phyloP scores from a whole-genome alignment of 1,140 invertebrate species.

The Meloidogyne hapla region DNA sequence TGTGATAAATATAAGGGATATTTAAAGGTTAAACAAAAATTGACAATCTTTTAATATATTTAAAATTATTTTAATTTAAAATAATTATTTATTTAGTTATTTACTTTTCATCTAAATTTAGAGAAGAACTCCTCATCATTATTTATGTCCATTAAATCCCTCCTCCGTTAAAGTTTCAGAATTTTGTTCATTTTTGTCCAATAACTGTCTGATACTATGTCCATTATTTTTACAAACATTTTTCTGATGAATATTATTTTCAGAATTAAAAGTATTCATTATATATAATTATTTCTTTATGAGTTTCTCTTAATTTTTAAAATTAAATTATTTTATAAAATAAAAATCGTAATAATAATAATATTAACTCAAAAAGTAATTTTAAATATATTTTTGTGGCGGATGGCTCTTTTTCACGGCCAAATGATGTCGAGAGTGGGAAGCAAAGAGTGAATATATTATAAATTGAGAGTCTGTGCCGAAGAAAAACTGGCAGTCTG shows the following conservation, averaged over 20 bases:
- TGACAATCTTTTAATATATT: too few relatives aligned
- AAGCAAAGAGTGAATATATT: neutral
- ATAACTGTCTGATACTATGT: conserved; percentile 1
- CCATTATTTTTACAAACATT: neutral
- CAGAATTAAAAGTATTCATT: neutral
- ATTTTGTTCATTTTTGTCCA: neutral
- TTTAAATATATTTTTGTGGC: neutral
- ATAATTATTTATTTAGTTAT: too few relatives aligned
- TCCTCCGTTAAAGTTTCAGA: neutral
- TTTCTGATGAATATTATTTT: neutral
- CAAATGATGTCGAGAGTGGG: neutral
- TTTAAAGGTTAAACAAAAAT: too few relatives aligned
- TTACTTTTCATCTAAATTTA: too few relatives aligned
- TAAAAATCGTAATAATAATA: neutral
- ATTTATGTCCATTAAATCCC: neutral
- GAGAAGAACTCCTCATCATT: too few relatives aligned
- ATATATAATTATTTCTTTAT: too few relatives aligned
- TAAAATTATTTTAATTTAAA: too few relatives aligned
- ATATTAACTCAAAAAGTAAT: neutral
- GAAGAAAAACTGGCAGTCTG: conserved; percentile 5
- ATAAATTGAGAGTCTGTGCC: neutral
- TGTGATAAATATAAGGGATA: too few relatives aligned
- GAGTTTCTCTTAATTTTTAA: neutral
- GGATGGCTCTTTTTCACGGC: neutral
- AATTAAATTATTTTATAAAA: too few relatives aligned